Conservation (phyloP, 2,888 invertebrate genomes). For the Itoplectis maculator region DNA sequence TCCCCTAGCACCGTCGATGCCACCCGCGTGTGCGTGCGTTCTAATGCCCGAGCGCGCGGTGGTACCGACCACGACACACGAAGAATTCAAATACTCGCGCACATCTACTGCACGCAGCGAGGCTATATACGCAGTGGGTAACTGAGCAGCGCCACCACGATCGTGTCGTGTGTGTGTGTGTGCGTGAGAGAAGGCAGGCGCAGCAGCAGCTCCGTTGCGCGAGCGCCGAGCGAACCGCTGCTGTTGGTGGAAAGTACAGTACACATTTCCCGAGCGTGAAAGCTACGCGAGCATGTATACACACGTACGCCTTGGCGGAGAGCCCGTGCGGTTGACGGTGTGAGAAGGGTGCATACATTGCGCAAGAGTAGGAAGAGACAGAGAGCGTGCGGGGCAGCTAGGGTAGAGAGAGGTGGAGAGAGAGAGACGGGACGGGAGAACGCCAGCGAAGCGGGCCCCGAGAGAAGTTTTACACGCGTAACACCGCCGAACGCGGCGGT, state of each 20-base stretch:
- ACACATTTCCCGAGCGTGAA: constrained; percentile 24
- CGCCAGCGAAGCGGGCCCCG: background rate
- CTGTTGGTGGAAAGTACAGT: constrained; percentile 25
- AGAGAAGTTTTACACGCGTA: constrained; percentile 54
- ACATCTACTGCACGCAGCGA: background rate
- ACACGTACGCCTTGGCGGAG: constrained; percentile 38
- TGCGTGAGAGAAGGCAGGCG: constrained; percentile 29
- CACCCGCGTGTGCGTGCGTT: constrained; percentile 53
- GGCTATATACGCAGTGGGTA: too few species aligned
- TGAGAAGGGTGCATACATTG: constrained; percentile 27
- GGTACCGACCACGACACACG: constrained; percentile 10
- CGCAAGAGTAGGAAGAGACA: constrained; percentile 13
- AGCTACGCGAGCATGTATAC: constrained; percentile 49
- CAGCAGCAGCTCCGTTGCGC: constrained; percentile 39
- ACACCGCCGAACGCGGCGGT: constrained; percentile 65
- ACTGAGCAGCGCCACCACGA: constrained; percentile 32
- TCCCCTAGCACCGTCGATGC: constrained; percentile 7
- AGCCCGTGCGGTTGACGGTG: constrained; percentile 48
- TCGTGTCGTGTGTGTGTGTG: background rate
- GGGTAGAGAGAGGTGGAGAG: background rate
- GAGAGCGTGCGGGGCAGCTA: background rate
- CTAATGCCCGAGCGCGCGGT: constrained; percentile 17
- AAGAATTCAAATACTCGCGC: constrained; percentile 21
- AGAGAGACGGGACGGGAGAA: background rate
- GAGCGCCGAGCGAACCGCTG: too few species aligned